phyloP scores from a whole-genome alignment of 2,888 invertebrate species.

The Ochropacha duplaris region DNA sequence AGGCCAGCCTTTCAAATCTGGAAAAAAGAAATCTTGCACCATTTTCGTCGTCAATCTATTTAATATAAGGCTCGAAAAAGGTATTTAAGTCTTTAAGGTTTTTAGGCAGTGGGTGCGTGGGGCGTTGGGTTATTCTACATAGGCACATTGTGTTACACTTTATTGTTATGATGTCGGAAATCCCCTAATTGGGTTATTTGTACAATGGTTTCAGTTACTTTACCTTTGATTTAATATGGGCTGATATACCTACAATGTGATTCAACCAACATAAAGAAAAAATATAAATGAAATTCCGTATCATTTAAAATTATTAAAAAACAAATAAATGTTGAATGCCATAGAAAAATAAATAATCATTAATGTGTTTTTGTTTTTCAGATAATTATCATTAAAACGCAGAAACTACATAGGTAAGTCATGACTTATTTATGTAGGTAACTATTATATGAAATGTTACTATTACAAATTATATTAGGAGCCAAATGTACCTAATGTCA shows the following conservation, averaged over 20 bases:
- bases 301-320: not conserved
- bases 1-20: conserved; percentile 51
- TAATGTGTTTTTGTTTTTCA: not conserved
- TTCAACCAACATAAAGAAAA: not conserved
- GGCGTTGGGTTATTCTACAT: not conserved
- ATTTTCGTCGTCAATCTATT: conserved; percentile 41
- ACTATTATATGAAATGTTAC: too few relatives aligned
- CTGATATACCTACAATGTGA: not conserved
- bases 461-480: too few relatives aligned
- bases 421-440: too few relatives aligned
- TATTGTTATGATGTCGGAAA: not conserved
- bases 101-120: not conserved
- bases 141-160: not conserved
- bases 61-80: conserved; percentile 39
- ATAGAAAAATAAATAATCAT: not conserved
- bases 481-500: too few relatives aligned
- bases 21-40: conserved; percentile 33
- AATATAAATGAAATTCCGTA: not conserved
- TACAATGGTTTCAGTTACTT: not conserved
- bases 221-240: not conserved
- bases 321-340: not conserved
- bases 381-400: not conserved
- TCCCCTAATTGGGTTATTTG: conserved; percentile 1
- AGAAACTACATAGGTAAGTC: not conserved
- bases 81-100: conserved; percentile 23